Evolutionary conservation across 2,113 vertebrate species (phyloP).

Genomic region (Daboia siamensis): DNA sequence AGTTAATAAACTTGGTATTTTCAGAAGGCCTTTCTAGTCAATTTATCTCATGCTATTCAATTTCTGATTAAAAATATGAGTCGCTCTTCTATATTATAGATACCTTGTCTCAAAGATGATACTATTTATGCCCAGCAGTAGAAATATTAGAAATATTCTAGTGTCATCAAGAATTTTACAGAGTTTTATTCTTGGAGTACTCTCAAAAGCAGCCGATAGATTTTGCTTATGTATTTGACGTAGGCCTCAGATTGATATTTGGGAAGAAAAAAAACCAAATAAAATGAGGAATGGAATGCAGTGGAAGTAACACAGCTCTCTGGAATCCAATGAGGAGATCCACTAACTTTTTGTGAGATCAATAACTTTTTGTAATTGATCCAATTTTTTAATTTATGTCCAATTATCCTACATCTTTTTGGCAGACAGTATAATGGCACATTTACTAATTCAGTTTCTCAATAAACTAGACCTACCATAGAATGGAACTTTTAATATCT

Average conservation of each 20-base stretch:
- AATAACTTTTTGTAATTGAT: neutral
- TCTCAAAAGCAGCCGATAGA: neutral
- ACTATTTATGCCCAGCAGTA: neutral
- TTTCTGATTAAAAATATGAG: neutral
- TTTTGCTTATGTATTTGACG: neutral
- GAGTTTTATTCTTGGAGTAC: neutral
- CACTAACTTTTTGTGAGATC: neutral
- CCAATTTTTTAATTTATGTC: neutral
- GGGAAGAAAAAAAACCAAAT: neutral
- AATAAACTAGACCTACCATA: neutral
- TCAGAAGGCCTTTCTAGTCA: neutral
- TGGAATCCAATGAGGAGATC: neutral
- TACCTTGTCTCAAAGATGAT: neutral
- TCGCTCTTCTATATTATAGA: neutral
- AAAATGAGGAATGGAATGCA: neutral
- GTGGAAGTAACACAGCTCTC: neutral
- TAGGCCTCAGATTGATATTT: neutral
- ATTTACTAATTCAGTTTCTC: neutral
- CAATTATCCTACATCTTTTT: no score
- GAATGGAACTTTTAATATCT: neutral
- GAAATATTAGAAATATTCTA: neutral
- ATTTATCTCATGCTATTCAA: neutral
- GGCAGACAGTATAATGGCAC: neutral
- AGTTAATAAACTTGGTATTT: neutral
- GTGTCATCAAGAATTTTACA: neutral